phyloP scores from a whole-genome alignment of 2,797 vertebrate species.

The Decapterus maruadsi region DNA sequence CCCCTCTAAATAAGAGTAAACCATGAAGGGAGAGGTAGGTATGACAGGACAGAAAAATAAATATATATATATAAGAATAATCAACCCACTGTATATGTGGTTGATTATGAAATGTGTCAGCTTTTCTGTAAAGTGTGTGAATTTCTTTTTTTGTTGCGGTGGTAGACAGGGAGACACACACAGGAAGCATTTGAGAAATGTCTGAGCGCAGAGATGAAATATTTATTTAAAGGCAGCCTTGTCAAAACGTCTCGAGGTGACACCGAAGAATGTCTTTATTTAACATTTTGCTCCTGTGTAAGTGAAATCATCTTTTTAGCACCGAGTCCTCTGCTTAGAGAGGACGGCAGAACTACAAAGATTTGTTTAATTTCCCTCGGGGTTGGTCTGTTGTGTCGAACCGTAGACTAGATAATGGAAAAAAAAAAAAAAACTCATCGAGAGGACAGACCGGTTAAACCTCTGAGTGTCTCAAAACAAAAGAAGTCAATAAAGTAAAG shows the following conservation, averaged over 20 bases:
- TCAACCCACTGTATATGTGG: slow-evolving; percentile 14
- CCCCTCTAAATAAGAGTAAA: neutral
- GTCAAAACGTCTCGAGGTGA: slow-evolving; percentile 33
- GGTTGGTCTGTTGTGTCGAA: slow-evolving; percentile 40
- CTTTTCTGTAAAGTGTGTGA: neutral
- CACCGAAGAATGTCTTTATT: slow-evolving; percentile 51
- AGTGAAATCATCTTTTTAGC: slow-evolving; percentile 44
- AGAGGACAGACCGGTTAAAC: slow-evolving; percentile 49
- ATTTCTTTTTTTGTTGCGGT: slow-evolving; percentile 1
- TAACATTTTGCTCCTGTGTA: slow-evolving; percentile 17
- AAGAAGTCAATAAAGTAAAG: slow-evolving; percentile 31
- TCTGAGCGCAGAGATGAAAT: slow-evolving; percentile 23
- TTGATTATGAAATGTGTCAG: slow-evolving; percentile 15
- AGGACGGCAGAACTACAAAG: slow-evolving; percentile 14
- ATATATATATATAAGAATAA: slow-evolving; percentile 4
- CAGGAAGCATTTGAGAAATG: slow-evolving; percentile 11
- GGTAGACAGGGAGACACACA: slow-evolving; percentile 10
- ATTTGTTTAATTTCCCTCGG: slow-evolving; percentile 59
- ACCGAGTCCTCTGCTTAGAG: slow-evolving; percentile 19
- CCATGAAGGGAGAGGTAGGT: slow-evolving; percentile 69
- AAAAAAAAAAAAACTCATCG: slow-evolving; percentile 6
- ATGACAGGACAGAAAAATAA: slow-evolving; percentile 38
- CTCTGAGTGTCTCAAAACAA: slow-evolving; percentile 18
- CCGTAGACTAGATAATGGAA: slow-evolving; percentile 41
- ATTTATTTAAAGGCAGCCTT: slow-evolving; percentile 33